These are phyloP conservation scores for Cisticola juncidis DNA, from an alignment of 2,113 vertebrate species.

Conservation along the genomic window DNA sequence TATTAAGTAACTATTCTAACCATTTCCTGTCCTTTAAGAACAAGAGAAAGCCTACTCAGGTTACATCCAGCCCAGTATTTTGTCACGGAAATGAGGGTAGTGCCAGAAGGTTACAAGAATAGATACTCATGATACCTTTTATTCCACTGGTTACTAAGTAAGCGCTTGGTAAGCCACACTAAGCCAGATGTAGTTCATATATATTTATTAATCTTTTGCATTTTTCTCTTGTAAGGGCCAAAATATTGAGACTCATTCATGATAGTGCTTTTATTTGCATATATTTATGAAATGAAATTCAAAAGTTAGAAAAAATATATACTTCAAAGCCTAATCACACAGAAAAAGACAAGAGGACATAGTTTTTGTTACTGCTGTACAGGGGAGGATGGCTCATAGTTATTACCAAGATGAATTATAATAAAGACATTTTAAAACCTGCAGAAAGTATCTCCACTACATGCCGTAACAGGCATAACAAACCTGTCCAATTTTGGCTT, in stretches of 20 bases:
- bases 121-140: not conserved
- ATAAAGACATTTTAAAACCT: conserved; percentile 40
- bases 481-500: conserved; percentile 35
- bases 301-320: not conserved
- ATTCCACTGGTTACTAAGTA: not conserved
- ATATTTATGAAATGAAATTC: not conserved
- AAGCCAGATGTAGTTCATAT: not conserved
- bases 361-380: not conserved
- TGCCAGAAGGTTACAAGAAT: not conserved
- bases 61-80: not conserved
- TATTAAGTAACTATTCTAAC: not conserved
- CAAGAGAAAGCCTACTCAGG: not conserved
- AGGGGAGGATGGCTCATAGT: not conserved
- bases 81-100: not conserved
- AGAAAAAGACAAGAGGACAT: not conserved
- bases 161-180: not conserved
- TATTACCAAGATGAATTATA: not conserved
- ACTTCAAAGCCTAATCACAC: not conserved
- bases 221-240: not conserved
- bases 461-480: conserved; percentile 26
- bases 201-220: not conserved
- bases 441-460: not conserved
- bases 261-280: not conserved
- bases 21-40: not conserved
- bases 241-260: not conserved